A percentile compares a stretch with the other conserved stretches of the same genome.
Evolutionary conservation across 2,888 invertebrate species (phyloP).

Genomic region (Sericinus montela): DNA sequence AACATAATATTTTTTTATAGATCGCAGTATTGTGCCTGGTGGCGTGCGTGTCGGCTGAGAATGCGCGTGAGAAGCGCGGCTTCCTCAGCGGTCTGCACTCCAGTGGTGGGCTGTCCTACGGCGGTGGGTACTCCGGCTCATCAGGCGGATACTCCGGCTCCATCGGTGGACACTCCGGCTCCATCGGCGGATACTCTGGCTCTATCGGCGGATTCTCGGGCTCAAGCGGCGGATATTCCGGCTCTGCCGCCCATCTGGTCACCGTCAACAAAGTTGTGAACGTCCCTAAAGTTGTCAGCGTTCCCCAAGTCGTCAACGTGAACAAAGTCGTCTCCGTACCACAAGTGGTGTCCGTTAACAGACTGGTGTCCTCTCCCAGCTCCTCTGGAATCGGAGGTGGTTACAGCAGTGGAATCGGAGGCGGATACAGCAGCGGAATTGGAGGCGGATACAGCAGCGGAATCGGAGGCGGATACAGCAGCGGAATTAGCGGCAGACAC

Average conservation of each 20-base stretch:
- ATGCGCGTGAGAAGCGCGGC: conserved; percentile 21
- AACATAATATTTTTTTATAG: neutral
- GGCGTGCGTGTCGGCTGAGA: conserved; percentile 8
- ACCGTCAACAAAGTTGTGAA: conserved; percentile 37
- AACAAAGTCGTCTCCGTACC: conserved; percentile 45
- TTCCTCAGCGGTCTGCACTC: conserved; percentile 8
- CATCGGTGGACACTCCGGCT: conserved; percentile 8
- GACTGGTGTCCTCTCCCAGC: conserved; percentile 40
- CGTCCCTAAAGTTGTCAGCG: conserved; percentile 38
- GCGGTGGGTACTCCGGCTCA: conserved; percentile 22
- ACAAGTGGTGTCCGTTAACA: conserved; percentile 42
- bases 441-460: neutral
- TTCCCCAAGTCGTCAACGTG: conserved; percentile 40
- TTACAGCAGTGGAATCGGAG: conserved; percentile 1
- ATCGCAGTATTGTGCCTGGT: conserved; percentile 12
- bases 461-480: neutral
- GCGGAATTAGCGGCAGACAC: neutral
- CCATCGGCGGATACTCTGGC: conserved; percentile 9
- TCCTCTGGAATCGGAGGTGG: conserved; percentile 18
- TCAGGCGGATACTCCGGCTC: conserved; percentile 27
- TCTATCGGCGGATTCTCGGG: conserved; percentile 23
- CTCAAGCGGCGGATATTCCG: conserved; percentile 7
- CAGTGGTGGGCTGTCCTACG: conserved; percentile 5
- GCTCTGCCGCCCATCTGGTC: conserved; percentile 22
- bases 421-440: neutral